Percentiles rank a stretch among this genome's conserved stretches.
Evolutionary conservation across 2,113 vertebrate genomes (phyloP).

Genomic region (Gnathonemus echidnorhynchus): DNA sequence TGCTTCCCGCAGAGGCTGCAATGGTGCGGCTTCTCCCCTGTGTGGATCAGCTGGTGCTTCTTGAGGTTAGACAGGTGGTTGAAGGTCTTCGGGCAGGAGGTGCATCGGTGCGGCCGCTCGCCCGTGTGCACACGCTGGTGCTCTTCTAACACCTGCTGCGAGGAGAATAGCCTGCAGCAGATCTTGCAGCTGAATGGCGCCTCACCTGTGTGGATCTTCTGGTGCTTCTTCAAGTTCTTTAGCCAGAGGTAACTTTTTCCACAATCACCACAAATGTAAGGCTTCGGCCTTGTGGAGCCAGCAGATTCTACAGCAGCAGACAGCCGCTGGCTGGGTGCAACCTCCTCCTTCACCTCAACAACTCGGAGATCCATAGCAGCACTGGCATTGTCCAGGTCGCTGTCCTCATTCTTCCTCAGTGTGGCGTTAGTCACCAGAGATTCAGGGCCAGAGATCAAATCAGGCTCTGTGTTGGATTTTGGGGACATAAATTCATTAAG

Average conservation of each 20-base stretch:
- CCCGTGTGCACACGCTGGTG: constrained; percentile 19
- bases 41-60: constrained; percentile 25
- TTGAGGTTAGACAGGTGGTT: constrained; percentile 24
- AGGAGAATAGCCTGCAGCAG: constrained; percentile 22
- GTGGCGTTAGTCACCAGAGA: background rate
- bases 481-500: background rate
- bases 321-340: background rate
- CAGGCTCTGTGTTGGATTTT: constrained; percentile 3
- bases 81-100: constrained; percentile 19
- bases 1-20: constrained; percentile 52
- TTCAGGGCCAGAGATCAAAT: background rate
- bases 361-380: constrained; percentile 12
- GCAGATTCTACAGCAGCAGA: background rate
- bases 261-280: constrained; percentile 23
- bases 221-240: constrained; percentile 24
- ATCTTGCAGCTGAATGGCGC: constrained; percentile 18
- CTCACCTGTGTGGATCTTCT: constrained; percentile 23
- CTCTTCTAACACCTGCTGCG: constrained; percentile 18
- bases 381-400: background rate
- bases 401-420: background rate
- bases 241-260: constrained; percentile 24
- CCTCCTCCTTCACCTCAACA: constrained; percentile 18
- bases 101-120: constrained; percentile 15
- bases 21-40: constrained; percentile 21
- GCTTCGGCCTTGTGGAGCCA: background rate